Percentiles rank a stretch among this genome's conserved stretches.
Conservation (phyloP, 2,888 invertebrate genomes). For the Agrochola circellaris region DNA sequence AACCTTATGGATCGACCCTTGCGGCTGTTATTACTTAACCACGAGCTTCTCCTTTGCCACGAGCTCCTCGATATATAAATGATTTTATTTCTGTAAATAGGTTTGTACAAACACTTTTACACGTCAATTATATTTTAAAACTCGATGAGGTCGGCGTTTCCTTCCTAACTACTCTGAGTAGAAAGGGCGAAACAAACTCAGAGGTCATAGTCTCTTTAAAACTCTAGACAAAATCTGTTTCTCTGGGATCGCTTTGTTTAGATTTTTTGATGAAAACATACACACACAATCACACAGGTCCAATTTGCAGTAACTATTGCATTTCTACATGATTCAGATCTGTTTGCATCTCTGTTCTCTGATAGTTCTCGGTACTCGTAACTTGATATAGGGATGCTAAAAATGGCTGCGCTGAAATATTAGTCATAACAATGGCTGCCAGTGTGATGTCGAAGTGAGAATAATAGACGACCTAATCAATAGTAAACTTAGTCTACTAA, state of each 20-base stretch:
- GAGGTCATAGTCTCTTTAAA: too few relatives aligned
- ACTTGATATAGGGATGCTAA: not conserved
- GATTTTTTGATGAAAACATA: not conserved
- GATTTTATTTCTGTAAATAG: too few relatives aligned
- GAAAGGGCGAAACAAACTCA: too few relatives aligned
- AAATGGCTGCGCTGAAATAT: not conserved
- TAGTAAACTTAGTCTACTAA: not conserved
- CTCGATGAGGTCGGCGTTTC: too few relatives aligned
- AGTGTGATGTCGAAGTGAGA: not conserved
- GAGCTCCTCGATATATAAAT: too few relatives aligned
- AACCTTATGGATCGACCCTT: too few relatives aligned
- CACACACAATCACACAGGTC: not conserved
- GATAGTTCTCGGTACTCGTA: not conserved
- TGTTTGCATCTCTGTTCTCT: not conserved
- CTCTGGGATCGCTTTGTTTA: not conserved
- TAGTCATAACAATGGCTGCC: not conserved
- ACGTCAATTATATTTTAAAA: too few relatives aligned
- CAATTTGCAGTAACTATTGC: constrained; percentile 12
- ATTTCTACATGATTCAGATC: not conserved
- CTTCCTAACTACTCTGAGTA: too few relatives aligned
- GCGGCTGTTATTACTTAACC: too few relatives aligned
- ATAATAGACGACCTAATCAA: not conserved
- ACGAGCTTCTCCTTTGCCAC: too few relatives aligned
- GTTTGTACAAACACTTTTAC: too few relatives aligned
- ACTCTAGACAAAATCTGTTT: not conserved